Evolutionary conservation across 2,113 vertebrate species (phyloP), one percentile per base, ranked within the genome.

Genomic region (Verasper variegatus): DNA sequence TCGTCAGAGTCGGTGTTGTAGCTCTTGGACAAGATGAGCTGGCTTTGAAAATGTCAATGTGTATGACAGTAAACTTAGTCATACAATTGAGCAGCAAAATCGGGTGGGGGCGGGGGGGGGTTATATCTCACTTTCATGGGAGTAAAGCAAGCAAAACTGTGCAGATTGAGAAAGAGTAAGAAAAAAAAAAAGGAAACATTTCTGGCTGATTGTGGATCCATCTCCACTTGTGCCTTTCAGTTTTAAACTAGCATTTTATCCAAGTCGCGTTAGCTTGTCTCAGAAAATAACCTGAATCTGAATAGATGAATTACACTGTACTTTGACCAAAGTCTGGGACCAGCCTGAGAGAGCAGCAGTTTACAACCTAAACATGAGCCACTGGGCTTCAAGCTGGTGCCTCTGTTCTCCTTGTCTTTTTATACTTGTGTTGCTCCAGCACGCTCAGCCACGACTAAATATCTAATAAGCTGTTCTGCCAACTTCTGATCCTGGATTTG

Each of bases 381-480:
- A 4, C 13, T 2, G 20, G 45, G 60, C 69, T 58, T 70, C 74
- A 63, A 35, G 58, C 78, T 27, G 64, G n/a, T 23, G 66, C 56
- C 20, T 55, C 72, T 60, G 52, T 77, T 42, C 51, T 78, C 61
- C 51, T 70, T 56, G 64, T 51, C 55, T n/a, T 52, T 74, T 65
- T 60, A 81, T 37, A 55, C 60, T 66, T 52, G 70, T 47, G 66
- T 68, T 56, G 66, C 72, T 71, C 63, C 49, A 73, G 74, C 68
- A 40, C 49, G 59, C 78, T 72, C 68, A 21, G 75, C 70, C 23
- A 37, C 3, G 42, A 84, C 79, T 85, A 81, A 90, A 89, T 90
- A 85, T 88, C 88, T 86, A 83, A 81, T 89, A 88, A 84, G 76
- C 82, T 59, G 63, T 74, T 87, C 75, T 84, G 78, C 81, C 86